phyloP scores from a whole-genome alignment of 37 sponge, comb jelly and placozoan species.

The Tethya wilhelma region DNA sequence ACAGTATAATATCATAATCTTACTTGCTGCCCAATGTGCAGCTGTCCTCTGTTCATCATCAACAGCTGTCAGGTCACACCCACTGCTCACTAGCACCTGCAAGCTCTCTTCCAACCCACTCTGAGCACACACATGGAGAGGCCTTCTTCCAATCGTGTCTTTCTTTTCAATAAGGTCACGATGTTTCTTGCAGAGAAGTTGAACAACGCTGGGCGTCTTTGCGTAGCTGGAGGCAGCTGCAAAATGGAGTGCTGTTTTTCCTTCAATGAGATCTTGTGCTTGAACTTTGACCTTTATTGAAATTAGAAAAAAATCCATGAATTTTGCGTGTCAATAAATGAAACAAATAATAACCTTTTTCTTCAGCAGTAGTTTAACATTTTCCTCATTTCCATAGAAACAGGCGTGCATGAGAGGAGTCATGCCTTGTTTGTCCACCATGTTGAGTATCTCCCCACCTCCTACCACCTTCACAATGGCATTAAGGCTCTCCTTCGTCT shows the following conservation, averaged over 20 bases:
- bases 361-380: constrained; percentile 66
- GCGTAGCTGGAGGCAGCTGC: constrained; percentile 49
- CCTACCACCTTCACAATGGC: constrained; percentile 46
- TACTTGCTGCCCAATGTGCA: constrained; percentile 78
- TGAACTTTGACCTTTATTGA: neutral
- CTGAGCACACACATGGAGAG: constrained; percentile 53
- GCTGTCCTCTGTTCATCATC: constrained; percentile 55
- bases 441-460: constrained; percentile 49
- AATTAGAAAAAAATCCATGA: too few species aligned
- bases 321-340: too few species aligned
- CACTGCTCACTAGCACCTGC: constrained; percentile 28
- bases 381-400: constrained; percentile 33
- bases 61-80: constrained; percentile 28
- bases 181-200: constrained; percentile 51
- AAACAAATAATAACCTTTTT: constrained; percentile 63
- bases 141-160: constrained; percentile 40
- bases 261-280: constrained; percentile 42
- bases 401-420: constrained; percentile 86
- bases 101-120: constrained; percentile 47
- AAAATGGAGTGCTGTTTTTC: constrained; percentile 74
- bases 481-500: constrained; percentile 27
- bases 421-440: constrained; percentile 56
- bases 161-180: constrained; percentile 30
- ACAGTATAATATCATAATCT: too few species aligned
- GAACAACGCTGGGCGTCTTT: constrained; percentile 26